Evolutionary conservation across 2,113 vertebrate species (phyloP).

Genomic region (Emydura subglobosa): DNA sequence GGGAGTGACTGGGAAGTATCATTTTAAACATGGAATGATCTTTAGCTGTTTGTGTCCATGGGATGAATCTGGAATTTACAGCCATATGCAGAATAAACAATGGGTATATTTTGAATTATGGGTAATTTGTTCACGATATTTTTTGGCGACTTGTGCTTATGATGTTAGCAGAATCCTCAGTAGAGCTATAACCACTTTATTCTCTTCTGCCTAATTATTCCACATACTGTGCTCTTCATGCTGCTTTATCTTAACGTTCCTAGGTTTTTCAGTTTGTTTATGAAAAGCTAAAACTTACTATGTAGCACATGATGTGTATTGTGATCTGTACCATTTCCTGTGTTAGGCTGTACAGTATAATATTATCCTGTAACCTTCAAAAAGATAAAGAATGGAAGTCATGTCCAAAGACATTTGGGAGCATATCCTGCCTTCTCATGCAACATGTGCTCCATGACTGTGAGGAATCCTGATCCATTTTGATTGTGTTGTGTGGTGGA

Average conservation of each 20-base stretch:
- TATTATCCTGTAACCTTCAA: neutral
- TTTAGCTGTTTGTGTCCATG: slow-evolving; percentile 3
- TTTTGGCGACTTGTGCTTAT: neutral
- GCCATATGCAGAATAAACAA: neutral
- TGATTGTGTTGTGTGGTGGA: neutral
- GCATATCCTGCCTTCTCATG: neutral
- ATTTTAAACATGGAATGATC: slow-evolving; percentile 42
- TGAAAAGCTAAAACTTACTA: neutral
- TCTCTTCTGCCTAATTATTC: neutral
- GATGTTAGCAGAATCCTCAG: neutral
- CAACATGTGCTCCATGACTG: neutral
- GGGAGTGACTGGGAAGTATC: neutral
- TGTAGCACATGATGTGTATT: neutral
- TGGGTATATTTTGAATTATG: neutral
- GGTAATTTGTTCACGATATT: neutral
- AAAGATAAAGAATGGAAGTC: neutral
- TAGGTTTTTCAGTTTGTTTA: neutral
- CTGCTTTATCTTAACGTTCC: neutral
- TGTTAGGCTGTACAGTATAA: neutral
- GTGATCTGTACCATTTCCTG: neutral
- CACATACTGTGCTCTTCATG: neutral
- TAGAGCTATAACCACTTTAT: neutral
- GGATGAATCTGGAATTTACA: neutral
- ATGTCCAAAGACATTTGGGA: neutral
- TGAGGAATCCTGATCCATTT: neutral